Evolutionary conservation across 53 echinoderm and acorn worm genomes (phyloP).

Genomic region (Astropecten irregularis): DNA sequence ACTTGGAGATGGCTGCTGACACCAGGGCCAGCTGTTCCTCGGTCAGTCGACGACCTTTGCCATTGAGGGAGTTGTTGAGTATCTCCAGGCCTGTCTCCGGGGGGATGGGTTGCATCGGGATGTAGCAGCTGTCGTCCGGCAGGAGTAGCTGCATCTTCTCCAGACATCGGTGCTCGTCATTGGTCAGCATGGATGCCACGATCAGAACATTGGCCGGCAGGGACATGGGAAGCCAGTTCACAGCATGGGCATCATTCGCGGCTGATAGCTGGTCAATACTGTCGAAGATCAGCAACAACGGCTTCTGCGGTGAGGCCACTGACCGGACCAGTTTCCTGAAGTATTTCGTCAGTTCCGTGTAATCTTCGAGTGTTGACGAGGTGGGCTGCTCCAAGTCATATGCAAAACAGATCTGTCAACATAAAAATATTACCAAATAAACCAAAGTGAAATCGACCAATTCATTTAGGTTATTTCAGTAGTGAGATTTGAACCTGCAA

Average conservation of each 20-base stretch:
- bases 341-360: constrained; percentile 70
- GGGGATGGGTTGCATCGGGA: constrained; percentile 66
- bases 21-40: constrained; percentile 63
- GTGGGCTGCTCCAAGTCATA: constrained; percentile 65
- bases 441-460: too few relatives aligned
- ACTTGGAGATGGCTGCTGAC: constrained; percentile 62
- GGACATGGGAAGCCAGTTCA: constrained; percentile 87
- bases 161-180: constrained; percentile 62
- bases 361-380: constrained; percentile 59
- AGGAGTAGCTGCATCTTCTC: constrained; percentile 66
- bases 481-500: too few relatives aligned
- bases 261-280: constrained; percentile 83
- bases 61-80: constrained; percentile 70
- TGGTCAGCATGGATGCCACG: constrained; percentile 81
- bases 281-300: constrained; percentile 78
- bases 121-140: constrained; percentile 67
- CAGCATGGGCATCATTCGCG: constrained; percentile 80
- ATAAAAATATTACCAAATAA: neutral
- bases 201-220: constrained; percentile 54
- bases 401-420: constrained; percentile 77
- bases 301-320: constrained; percentile 63
- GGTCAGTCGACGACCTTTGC: constrained; percentile 54
- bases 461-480: too few relatives aligned
- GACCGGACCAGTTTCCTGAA: constrained; percentile 65
- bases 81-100: constrained; percentile 72